A percentile compares a stretch with the other conserved stretches of the same genome.
These are phyloP conservation scores for Mactra quadrangularis DNA, from an alignment of 1,140 invertebrate genomes.

Conservation along the genomic window DNA sequence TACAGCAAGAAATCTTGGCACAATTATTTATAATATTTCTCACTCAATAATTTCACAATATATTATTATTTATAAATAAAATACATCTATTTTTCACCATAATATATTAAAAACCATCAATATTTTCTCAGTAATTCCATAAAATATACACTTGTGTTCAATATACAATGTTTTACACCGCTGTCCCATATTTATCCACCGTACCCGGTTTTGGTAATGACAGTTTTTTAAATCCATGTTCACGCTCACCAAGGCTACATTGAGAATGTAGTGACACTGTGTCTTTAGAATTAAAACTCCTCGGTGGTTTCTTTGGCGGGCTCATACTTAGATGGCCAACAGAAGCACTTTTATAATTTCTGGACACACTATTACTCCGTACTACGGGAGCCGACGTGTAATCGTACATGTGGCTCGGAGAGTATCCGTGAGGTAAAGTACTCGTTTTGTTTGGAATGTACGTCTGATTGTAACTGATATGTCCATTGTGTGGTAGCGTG, in stretches of 20 bases:
- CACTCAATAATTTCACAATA: no score
- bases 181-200: conserved; percentile 60
- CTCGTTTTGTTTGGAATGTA: conserved; percentile 34
- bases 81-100: no score
- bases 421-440: conserved; percentile 56
- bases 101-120: no score
- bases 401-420: conserved; percentile 32
- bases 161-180: conserved; percentile 49
- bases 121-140: no score
- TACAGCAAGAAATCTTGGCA: no score
- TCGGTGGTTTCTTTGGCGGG: conserved; percentile 55
- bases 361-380: conserved; percentile 34
- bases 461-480: conserved; percentile 14
- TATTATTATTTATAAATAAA: no score
- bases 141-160: no score
- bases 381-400: conserved; percentile 21
- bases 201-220: conserved; percentile 60
- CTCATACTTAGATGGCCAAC: conserved; percentile 51
- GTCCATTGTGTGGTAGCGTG: conserved; percentile 54
- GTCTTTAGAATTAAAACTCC: conserved; percentile 51
- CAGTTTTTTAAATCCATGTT: conserved; percentile 55
- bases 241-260: conserved; percentile 47
- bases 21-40: no score
- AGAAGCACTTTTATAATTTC: conserved; percentile 53
- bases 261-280: conserved; percentile 58